Evolutionary conservation across 2,113 vertebrate genomes (phyloP).

Genomic region (Poecile atricapillus): DNA sequence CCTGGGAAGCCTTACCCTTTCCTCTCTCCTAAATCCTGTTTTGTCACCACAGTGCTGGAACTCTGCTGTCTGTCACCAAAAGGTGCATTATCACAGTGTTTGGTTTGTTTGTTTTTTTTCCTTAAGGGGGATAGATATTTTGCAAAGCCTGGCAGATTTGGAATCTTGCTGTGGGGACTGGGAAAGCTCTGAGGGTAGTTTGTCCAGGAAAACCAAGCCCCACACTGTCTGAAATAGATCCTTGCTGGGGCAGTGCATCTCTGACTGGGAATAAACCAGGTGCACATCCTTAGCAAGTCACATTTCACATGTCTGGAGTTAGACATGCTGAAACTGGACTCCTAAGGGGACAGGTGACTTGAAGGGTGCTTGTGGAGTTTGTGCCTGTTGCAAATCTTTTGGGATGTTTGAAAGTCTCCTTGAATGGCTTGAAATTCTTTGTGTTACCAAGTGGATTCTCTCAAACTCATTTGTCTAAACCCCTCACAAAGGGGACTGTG

Average conservation of each 20-base stretch:
- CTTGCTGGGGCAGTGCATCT: neutral
- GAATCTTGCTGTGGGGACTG: neutral
- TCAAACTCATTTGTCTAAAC: neutral
- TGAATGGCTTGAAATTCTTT: neutral
- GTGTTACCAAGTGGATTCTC: neutral
- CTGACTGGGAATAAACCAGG: neutral
- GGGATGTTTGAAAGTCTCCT: neutral
- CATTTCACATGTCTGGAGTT: neutral
- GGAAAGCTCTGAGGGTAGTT: neutral
- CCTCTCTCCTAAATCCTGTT: neutral
- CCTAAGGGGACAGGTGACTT: neutral
- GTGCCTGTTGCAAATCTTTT: neutral
- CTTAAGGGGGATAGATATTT: neutral
- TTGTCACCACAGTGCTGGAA: neutral
- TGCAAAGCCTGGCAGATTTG: neutral
- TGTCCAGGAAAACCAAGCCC: neutral
- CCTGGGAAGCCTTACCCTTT: neutral
- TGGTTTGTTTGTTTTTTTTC: neutral
- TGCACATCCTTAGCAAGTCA: neutral
- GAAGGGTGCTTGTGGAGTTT: neutral
- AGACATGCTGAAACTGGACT: rapidly evolving
- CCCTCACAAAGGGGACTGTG: neutral
- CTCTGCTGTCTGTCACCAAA: neutral
- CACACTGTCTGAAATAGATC: neutral
- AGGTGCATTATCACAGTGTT: neutral